Conservation (phyloP, 2,797 vertebrate species). For the Callimico goeldii region DNA sequence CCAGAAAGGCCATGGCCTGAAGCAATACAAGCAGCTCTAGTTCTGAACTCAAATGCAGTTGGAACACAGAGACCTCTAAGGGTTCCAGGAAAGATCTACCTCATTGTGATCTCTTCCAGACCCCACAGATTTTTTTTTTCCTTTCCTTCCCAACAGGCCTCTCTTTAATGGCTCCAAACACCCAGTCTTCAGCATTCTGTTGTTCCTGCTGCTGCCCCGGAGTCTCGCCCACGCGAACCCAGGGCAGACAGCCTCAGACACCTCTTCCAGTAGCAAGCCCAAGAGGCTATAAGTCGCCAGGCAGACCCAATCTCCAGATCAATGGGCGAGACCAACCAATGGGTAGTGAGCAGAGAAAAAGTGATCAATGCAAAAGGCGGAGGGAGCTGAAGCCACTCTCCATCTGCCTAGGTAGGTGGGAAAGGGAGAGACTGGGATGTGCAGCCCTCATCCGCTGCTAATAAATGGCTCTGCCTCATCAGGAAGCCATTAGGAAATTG, state of each 20-base stretch:
- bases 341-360: background rate
- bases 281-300: slow-evolving; percentile 3
- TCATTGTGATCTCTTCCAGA: background rate
- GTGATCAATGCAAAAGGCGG: background rate
- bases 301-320: slow-evolving; percentile 45
- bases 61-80: background rate
- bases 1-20: background rate
- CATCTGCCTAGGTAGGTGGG: slow-evolving; percentile 63
- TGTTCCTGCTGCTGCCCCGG: background rate
- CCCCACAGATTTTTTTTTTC: background rate
- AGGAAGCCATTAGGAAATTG: slow-evolving; percentile 84
- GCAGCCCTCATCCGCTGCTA: slow-evolving; percentile 63
- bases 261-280: slow-evolving; percentile 12
- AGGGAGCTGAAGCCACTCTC: slow-evolving; percentile 2
- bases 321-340: background rate
- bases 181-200: background rate
- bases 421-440: slow-evolving; percentile 35
- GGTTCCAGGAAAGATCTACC: background rate
- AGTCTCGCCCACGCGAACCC: background rate
- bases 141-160: background rate
- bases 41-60: background rate
- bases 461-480: slow-evolving; percentile 67
- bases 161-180: background rate
- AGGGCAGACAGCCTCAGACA: background rate
- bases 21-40: background rate